Percentiles rank a stretch among this genome's conserved stretches.
Evolutionary conservation across 2,797 vertebrate species (phyloP).

Genomic region (Neosalanx taihuensis): DNA sequence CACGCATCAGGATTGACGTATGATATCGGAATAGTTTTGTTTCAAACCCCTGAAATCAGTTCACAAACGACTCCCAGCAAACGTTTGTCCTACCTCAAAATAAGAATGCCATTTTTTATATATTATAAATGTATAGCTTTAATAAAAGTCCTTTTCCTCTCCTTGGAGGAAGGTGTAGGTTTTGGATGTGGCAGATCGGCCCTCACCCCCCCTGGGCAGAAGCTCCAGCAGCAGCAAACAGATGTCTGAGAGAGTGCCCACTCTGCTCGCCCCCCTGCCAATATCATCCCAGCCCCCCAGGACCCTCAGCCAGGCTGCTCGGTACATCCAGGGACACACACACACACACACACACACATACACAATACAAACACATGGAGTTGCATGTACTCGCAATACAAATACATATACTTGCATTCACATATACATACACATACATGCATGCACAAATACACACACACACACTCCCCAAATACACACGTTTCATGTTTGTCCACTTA

Average conservation of each 20-base stretch:
- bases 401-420: not conserved
- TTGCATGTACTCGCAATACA: not conserved
- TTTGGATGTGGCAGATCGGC: slow-evolving; percentile 61
- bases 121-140: slow-evolving; percentile 17
- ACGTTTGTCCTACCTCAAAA: not conserved
- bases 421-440: not conserved
- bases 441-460: not conserved
- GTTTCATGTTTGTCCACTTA: slow-evolving; percentile 24
- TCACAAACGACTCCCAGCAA: no score
- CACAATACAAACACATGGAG: not conserved
- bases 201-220: slow-evolving; percentile 52
- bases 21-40: no score
- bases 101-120: not conserved
- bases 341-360: not conserved
- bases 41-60: no score
- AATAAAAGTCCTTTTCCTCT: slow-evolving; percentile 17
- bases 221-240: slow-evolving; percentile 79
- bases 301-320: slow-evolving; percentile 60
- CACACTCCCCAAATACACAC: not conserved
- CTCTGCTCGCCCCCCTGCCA: slow-evolving; percentile 70
- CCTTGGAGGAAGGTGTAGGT: slow-evolving; percentile 41
- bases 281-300: slow-evolving; percentile 73
- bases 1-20: no score
- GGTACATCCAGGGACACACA: slow-evolving; percentile 65
- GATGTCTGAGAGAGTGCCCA: slow-evolving; percentile 83